Evolutionary conservation across 2,797 vertebrate genomes (phyloP).

Genomic region (Microcaecilia unicolor): DNA sequence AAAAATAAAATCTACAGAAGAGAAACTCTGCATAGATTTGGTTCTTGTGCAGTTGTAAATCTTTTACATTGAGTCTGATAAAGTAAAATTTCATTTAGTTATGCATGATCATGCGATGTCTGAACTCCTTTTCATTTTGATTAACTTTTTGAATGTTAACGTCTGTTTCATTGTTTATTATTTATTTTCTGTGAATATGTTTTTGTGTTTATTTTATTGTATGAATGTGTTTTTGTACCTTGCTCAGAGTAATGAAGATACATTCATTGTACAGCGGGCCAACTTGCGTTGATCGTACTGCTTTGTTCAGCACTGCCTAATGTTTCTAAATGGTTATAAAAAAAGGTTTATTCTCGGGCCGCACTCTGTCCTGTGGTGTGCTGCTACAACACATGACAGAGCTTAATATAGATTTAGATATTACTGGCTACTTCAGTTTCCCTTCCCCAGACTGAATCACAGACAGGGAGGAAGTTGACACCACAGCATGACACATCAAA

Average conservation of each 20-base stretch:
- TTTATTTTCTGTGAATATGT: too few species aligned
- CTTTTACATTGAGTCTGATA: background rate
- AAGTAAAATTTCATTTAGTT: background rate
- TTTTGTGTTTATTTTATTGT: too few species aligned
- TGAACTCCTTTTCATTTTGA: too few species aligned
- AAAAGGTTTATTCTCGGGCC: background rate
- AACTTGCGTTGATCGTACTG: rapidly evolving
- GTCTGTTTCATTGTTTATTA: too few species aligned
- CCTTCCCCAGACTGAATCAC: constrained; percentile 12
- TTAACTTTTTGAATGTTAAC: background rate
- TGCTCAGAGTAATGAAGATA: too few species aligned
- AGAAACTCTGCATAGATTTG: too few species aligned
- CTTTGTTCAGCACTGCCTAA: rapidly evolving
- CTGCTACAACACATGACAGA: background rate
- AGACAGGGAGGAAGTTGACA: constrained; percentile 11
- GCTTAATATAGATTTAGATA: background rate
- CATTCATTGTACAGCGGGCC: too few species aligned
- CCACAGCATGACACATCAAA: constrained; percentile 18
- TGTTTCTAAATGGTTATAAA: background rate
- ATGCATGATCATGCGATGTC: too few species aligned
- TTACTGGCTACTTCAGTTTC: background rate
- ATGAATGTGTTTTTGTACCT: too few species aligned
- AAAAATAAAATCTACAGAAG: too few species aligned
- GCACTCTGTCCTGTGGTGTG: background rate
- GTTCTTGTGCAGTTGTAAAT: too few species aligned